Percentiles rank a stretch among this genome's conserved stretches.
These are phyloP conservation scores for Harpagoxenus sublaevis DNA, from an alignment of 2,888 invertebrate species.

Conservation along the genomic window DNA sequence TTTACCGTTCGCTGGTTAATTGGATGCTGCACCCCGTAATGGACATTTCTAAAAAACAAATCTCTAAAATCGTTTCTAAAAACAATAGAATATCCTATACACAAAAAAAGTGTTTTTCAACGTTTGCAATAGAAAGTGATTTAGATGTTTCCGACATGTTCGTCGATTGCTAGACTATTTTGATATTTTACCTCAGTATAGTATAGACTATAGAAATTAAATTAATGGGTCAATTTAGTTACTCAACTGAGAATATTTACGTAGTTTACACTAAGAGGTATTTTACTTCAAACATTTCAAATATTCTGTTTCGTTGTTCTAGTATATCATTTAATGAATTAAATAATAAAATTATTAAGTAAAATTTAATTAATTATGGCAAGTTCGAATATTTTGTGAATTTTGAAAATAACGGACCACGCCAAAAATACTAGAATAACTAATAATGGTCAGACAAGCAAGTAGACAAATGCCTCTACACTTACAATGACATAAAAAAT, in stretches of 20 bases:
- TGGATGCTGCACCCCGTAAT: neutral
- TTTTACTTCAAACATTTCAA: neutral
- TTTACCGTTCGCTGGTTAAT: neutral
- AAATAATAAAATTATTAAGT: neutral
- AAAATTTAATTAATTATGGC: neutral
- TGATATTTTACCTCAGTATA: neutral
- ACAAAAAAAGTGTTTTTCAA: neutral
- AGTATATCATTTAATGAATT: neutral
- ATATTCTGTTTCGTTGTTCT: neutral
- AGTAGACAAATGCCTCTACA: neutral
- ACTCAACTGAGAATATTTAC: neutral
- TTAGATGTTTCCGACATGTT: neutral
- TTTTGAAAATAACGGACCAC: neutral
- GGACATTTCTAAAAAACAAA: constrained; percentile 18
- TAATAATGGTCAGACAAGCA: too few relatives aligned
- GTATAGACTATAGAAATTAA: neutral
- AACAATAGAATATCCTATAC: neutral
- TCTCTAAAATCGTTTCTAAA: neutral
- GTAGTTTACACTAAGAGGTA: neutral
- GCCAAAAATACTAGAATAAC: neutral
- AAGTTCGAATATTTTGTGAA: neutral
- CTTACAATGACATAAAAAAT: neutral
- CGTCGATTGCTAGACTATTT: neutral
- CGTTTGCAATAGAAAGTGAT: neutral
- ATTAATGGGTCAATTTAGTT: neutral